Conservation (phyloP, 2,797 vertebrate species). For the Sebastes ruberrimus region DNA sequence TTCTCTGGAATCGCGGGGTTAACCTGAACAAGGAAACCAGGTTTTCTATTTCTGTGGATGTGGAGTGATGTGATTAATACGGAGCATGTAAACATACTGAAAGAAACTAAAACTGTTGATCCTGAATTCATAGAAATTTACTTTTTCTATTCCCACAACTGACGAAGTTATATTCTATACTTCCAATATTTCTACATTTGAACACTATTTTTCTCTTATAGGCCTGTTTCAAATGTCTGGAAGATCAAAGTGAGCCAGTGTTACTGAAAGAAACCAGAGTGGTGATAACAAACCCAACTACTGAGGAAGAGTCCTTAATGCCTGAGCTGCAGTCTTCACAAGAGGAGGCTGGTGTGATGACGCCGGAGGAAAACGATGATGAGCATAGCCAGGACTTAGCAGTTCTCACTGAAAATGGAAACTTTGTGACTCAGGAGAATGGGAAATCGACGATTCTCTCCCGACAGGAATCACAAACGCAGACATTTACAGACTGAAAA, state of each 20-base stretch:
- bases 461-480: slow-evolving; percentile 53
- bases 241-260: accelerated
- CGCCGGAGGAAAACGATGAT: slow-evolving; percentile 25
- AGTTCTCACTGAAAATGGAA: slow-evolving; percentile 54
- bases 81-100: neutral
- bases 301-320: neutral
- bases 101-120: neutral
- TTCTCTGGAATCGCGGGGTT: no score
- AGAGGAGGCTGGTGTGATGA: accelerated
- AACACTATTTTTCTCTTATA: neutral
- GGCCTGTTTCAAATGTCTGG: neutral
- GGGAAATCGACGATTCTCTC: slow-evolving; percentile 57
- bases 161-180: neutral
- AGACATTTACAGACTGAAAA: neutral
- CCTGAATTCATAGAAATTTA: neutral
- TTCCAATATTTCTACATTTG: neutral
- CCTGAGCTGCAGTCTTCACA: accelerated
- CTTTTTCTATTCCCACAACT: neutral
- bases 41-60: neutral
- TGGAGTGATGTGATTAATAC: neutral
- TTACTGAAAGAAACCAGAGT: accelerated
- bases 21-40: neutral
- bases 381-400: neutral
- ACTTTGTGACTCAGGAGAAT: slow-evolving; percentile 66
- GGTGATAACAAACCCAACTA: neutral